Base-by-base conservation (phyloP, 2,888 invertebrate genomes). In the Nyleta sp. region DNA sequence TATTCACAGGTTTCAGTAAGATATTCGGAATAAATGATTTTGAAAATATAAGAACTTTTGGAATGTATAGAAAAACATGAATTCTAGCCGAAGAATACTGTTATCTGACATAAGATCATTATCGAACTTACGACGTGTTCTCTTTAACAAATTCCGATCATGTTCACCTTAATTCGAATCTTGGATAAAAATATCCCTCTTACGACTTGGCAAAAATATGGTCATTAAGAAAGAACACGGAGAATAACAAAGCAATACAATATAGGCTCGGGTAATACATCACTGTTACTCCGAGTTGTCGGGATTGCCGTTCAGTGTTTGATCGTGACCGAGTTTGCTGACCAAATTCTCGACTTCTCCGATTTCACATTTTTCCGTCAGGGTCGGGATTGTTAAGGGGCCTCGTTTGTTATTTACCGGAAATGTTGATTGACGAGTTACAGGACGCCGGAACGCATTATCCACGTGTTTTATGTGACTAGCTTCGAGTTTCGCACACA, bases 401-500 rank as follows among this genome's bases (percentile, higher is more conserved):
- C 18, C 13, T 52, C 13, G 17, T 40, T 44, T 18, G 53, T 62
- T 71, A 53, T 62, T 64, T 65, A 65, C 13, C 17, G 3, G 5
- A 24, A 44, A 64, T 42, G 59, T 65, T 74, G 67, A 74, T 67
- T 68, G 74, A 74, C 59, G 55, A 62, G 53, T 68, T 62, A 60
- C 46, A 46, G 31, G 15, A 60, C 59, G 20, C 50, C 17, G 11
- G 24, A 50, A 59, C 52, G 60, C 67, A 68, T 75, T 75, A 75
- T 68, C 62, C n/a, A 46, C 62, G 48, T 68, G 62, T 68, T 75
- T 75, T 75, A 55, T 67, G 60, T 67, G 60, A 52, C 35, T 62
- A 62, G 68, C 33, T 75, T 68, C 75, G 33, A 62, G 62, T 75
- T 68, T 68, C 75, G 55, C 50, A 55, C 55, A 75, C 57, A 70